Evolutionary conservation across 2,113 vertebrate species (phyloP).

Genomic region (Sylvietta virens): DNA sequence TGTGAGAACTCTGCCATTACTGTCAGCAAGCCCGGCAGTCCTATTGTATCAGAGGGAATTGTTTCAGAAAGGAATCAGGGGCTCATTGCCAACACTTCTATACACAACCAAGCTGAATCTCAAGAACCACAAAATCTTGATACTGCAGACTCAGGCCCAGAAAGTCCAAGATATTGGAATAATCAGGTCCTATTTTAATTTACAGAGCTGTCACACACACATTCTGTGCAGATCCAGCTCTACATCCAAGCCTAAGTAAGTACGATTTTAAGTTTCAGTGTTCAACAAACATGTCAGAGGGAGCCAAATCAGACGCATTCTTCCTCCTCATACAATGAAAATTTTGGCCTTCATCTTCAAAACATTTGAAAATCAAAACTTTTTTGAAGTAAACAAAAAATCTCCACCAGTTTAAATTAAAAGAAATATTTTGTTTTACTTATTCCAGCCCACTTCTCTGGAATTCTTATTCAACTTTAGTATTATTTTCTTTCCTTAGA

Average conservation of each 20-base stretch:
- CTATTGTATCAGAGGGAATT: not conserved
- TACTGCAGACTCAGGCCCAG: not conserved
- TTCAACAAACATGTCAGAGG: not conserved
- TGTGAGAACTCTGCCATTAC: not conserved
- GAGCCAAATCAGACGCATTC: not conserved
- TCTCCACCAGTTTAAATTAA: not conserved
- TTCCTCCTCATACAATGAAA: not conserved
- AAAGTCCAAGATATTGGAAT: not conserved
- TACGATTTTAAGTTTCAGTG: not conserved
- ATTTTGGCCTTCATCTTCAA: not conserved
- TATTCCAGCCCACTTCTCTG: not conserved
- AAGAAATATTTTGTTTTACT: not conserved
- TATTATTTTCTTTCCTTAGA: not conserved
- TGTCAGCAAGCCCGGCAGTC: not conserved
- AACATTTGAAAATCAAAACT: not conserved
- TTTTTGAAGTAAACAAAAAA: not conserved
- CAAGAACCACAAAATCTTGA: not conserved
- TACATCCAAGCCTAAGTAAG: not conserved
- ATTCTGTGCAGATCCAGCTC: not conserved
- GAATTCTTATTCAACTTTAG: not conserved
- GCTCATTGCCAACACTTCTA: not conserved
- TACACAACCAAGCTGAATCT: not conserved
- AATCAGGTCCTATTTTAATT: not conserved
- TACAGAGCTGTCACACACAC: not conserved
- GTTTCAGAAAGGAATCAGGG: not conserved